Conservation (phyloP, 2,113 vertebrate genomes). For the Leptosomus discolor region DNA sequence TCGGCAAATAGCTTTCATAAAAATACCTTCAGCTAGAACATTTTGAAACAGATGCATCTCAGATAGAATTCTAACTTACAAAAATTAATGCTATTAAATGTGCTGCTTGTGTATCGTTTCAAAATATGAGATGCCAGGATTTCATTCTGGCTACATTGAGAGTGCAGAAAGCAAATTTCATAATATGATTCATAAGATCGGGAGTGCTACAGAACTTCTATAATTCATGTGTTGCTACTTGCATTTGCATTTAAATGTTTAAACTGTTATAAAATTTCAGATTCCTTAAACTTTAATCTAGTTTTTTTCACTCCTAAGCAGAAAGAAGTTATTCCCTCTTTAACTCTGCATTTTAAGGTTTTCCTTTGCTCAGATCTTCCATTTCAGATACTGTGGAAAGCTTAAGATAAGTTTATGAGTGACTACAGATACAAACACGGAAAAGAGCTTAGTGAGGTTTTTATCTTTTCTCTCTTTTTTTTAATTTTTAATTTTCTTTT, state of each 20-base stretch:
- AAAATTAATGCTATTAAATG: constrained; percentile 18
- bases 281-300: not conserved
- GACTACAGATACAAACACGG: not conserved
- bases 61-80: not conserved
- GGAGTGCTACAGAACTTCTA: not conserved
- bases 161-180: not conserved
- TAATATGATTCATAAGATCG: not conserved
- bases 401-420: constrained; percentile 15
- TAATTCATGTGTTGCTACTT: not conserved
- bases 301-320: not conserved
- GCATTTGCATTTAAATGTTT: constrained; percentile 33
- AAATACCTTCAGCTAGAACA: not conserved
- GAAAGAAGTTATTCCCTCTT: not conserved
- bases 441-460: not conserved
- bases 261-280: constrained; percentile 13
- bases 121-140: not conserved
- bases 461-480: not conserved
- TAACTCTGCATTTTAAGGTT: not conserved
- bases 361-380: constrained; percentile 25
- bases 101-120: not conserved
- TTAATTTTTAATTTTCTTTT: not conserved
- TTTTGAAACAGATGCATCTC: constrained; percentile 16
- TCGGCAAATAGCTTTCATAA: not conserved
- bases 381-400: constrained; percentile 17
- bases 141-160: not conserved